phyloP scores from a whole-genome alignment of 2,797 vertebrate species.

The Hozukius guyotensis region DNA sequence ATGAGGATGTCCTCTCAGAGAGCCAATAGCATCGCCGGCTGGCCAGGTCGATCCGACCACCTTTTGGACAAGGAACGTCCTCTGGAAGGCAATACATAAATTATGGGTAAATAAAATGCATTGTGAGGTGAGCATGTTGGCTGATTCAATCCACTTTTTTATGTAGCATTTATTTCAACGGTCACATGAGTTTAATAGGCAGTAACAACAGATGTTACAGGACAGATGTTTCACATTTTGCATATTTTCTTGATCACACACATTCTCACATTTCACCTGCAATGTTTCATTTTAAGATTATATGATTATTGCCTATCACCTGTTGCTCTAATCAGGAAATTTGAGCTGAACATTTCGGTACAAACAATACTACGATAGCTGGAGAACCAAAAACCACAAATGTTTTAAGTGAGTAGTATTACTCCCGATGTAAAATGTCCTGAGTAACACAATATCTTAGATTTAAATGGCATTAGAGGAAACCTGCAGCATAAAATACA shows the following conservation, averaged over 20 bases:
- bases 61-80: conserved; percentile 73
- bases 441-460: neutral
- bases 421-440: neutral
- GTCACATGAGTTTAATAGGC: neutral
- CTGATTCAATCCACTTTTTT: no score
- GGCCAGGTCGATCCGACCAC: conserved; percentile 67
- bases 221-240: neutral
- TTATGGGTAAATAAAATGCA: neutral
- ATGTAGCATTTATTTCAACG: no score
- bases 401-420: neutral
- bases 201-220: neutral
- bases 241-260: neutral
- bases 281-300: neutral
- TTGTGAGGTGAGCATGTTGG: no score
- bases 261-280: neutral
- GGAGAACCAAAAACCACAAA: no score
- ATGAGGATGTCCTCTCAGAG: conserved; percentile 55
- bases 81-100: conserved; percentile 53
- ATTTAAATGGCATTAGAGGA: no score
- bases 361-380: neutral
- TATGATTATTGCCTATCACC: neutral
- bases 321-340: neutral
- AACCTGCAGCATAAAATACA: no score
- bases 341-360: neutral
- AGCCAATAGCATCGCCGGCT: conserved; percentile 83